Conservation (phyloP, 2,888 invertebrate genomes). For the Hoplodrina ambigua region DNA sequence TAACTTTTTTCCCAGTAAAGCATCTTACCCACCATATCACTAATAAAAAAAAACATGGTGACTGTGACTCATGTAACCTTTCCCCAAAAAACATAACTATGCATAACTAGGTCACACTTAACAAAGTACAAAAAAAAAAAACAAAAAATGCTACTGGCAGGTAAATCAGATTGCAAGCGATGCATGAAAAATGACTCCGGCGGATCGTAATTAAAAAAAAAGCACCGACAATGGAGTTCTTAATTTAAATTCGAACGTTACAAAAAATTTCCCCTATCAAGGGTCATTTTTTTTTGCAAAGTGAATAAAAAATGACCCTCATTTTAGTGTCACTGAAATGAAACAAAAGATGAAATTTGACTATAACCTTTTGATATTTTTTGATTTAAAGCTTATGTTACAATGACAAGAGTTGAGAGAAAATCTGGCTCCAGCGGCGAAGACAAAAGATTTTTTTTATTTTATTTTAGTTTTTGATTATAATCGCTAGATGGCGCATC, state of each 20-base stretch:
- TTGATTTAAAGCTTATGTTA: constrained; percentile 85
- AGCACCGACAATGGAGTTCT: constrained; percentile 80
- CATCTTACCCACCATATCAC: not conserved
- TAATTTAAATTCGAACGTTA: constrained; percentile 84
- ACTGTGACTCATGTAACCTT: constrained; percentile 40
- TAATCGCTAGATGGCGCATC: constrained; percentile 69
- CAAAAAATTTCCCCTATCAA: constrained; percentile 71
- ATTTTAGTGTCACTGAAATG: constrained; percentile 79
- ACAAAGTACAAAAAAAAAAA: constrained; percentile 60
- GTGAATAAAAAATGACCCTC: constrained; percentile 72
- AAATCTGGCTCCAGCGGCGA: constrained; percentile 69
- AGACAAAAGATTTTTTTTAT: constrained; percentile 76
- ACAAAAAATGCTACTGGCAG: constrained; percentile 76
- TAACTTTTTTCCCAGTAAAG: not conserved
- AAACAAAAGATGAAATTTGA: constrained; percentile 88
- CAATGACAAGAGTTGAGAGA: constrained; percentile 76
- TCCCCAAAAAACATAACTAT: constrained; percentile 61
- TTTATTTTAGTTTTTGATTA: constrained; percentile 66
- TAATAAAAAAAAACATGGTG: constrained; percentile 21
- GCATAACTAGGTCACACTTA: constrained; percentile 61
- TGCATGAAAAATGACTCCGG: constrained; percentile 90
- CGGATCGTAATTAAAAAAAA: constrained; percentile 87
- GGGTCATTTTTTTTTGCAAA: constrained; percentile 63
- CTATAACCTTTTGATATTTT: constrained; percentile 82
- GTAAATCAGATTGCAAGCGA: constrained; percentile 89